Evolutionary conservation across 2,113 vertebrate species (phyloP).

Genomic region (Arvicanthis niloticus): DNA sequence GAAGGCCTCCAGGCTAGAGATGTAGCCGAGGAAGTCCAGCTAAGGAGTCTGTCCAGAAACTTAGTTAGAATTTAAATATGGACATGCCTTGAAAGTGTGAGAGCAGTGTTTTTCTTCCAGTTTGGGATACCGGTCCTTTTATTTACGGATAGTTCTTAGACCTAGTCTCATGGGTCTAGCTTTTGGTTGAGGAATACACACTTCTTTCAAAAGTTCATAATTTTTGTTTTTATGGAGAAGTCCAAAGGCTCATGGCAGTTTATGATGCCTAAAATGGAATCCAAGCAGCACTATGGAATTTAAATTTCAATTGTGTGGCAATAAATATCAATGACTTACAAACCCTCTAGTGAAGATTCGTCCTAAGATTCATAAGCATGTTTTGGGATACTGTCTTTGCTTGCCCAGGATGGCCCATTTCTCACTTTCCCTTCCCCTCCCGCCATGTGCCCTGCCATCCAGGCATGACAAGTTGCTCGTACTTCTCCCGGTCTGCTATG

Average conservation of each 20-base stretch:
- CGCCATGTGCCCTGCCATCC: neutral
- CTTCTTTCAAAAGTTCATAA: constrained; percentile 61
- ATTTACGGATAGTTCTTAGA: constrained; percentile 62
- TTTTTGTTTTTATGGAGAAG: constrained; percentile 67
- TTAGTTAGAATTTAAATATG: constrained; percentile 67
- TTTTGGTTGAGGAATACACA: constrained; percentile 62
- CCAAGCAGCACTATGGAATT: constrained; percentile 51
- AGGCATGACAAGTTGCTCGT: neutral
- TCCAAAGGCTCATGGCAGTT: constrained; percentile 54
- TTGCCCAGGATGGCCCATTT: neutral
- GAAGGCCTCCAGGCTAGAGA: constrained; percentile 61
- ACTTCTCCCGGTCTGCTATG: neutral
- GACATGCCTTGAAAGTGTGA: constrained; percentile 65
- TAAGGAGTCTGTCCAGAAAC: constrained; percentile 54
- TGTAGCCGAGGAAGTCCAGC: neutral
- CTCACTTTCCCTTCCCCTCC: neutral
- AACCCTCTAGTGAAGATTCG: neutral
- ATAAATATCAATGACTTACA: neutral
- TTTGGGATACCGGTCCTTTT: constrained; percentile 64
- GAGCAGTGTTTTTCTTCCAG: constrained; percentile 59
- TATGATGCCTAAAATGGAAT: constrained; percentile 61
- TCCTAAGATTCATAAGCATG: neutral
- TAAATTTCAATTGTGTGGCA: constrained; percentile 24
- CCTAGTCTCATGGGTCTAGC: constrained; percentile 69
- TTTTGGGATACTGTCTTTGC: neutral